Base-by-base conservation (phyloP, 1,140 invertebrate genomes). In the Lysiphlebus fabarum region DNA sequence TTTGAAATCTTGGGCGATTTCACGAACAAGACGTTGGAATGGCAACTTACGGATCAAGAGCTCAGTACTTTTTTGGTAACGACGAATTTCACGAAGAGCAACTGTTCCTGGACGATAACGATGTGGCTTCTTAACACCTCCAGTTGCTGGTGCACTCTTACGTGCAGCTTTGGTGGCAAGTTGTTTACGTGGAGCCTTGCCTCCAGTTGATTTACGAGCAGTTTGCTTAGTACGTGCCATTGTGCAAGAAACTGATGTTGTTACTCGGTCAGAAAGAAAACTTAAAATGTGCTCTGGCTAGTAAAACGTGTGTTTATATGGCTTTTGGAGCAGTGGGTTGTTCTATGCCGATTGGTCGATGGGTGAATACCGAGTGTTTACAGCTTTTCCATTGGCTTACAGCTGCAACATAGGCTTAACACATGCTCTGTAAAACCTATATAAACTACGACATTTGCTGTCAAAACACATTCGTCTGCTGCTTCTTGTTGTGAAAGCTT, bases 91-190 rank as follows among this genome's bases (percentile, higher is more conserved):
- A 47, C 44, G 44, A 14, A 47, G 44, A 47, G 44, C 44, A 1
- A 47, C 44, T 12, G 44, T 47, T 47, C 44, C 44, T 7, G 44
- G 44, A 12, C 44, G 14, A 2, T 47, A 47, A 26, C 44, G 44
- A 47, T 47, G 44, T 9, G 44, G 44, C n/a, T 47, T 47, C 9
- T 47, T 47, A n/a, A 47, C 44, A 17, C 44, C 44, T 14, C 44
- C 44, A 26, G 44, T 47, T 47, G 44, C 44, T 14, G 44, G 44
- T 26, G 44, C 44, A 47, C 44, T 47, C 44, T 47, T 47, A 47
- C 44, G 44, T 14, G 44, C 44, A 26, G 44, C 44, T 14, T 47
- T 47, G 14, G 44, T 47, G 7, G 44, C 44, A 12, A 47, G 26
- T 17, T 47, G 44, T 14, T 47, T 47, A 7, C 44, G 14, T 12